These are phyloP conservation scores for Aelia acuminata DNA, from an alignment of 2,888 invertebrate genomes.

Conservation along the genomic window DNA sequence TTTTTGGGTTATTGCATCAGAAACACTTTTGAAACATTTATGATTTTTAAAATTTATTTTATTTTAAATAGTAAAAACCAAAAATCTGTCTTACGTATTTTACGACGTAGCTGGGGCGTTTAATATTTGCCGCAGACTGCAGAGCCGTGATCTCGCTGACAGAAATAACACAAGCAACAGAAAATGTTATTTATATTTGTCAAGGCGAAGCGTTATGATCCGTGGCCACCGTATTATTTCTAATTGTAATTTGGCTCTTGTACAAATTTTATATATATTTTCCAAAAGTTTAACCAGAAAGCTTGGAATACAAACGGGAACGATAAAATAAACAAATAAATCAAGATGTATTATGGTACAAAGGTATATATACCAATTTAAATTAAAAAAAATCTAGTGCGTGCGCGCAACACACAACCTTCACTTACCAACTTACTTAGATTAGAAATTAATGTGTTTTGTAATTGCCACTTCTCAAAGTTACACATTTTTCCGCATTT, in stretches of 20 bases:
- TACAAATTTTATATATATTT: neutral
- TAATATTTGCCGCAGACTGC: neutral
- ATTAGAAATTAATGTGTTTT: too few species aligned
- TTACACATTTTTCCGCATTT: too few species aligned
- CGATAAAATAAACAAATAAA: neutral
- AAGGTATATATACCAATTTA: too few species aligned
- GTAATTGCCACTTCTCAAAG: too few species aligned
- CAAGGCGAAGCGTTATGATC: neutral
- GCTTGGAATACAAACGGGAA: neutral
- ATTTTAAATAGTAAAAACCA: too few species aligned
- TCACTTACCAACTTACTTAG: too few species aligned
- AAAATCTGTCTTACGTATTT: too few species aligned
- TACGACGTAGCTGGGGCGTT: neutral
- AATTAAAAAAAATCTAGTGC: too few species aligned
- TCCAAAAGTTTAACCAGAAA: neutral
- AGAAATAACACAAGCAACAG: conserved; percentile 13
- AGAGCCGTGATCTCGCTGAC: neutral
- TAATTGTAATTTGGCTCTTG: neutral
- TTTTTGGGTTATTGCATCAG: neutral
- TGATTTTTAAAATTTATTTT: too few species aligned
- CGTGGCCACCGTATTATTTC: neutral
- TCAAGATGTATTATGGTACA: too few species aligned
- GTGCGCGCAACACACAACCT: too few species aligned
- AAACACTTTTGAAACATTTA: too few species aligned
- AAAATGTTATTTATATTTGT: neutral